Base-by-base conservation (phyloP, 2,113 vertebrate genomes). In the Sigmodon hispidus region DNA sequence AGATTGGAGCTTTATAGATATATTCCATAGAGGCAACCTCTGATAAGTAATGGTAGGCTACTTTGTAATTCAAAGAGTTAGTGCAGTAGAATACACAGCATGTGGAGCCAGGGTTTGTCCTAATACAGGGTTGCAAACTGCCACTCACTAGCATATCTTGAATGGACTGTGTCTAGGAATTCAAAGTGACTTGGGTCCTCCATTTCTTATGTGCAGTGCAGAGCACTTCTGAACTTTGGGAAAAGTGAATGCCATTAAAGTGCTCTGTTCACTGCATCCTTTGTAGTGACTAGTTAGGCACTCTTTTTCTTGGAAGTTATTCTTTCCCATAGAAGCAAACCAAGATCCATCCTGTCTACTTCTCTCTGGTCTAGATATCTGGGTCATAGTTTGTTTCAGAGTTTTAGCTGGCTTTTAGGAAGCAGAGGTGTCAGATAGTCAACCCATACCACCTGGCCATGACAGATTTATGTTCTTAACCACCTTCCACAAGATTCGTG, bases 381-480 rank as follows among this genome's bases (percentile, higher is more conserved):
- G 65, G 12, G 76, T 91, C 50, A 81, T 15, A 88, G 52, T 52
- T 94, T 15, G n/a, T 95, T 91, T 94, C 63, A 75, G 57, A 87
- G 26, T 63, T 19, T 70, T 80, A 67, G 55, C 70, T 94, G 34
- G 17, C 36, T 93, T 40, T 24, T 88, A 86, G 59, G 22, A 86
- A 61, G 86, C 55, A 75, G 1, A 85, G 45, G 52, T 85, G 40
- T 88, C 67, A 63, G 24, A 88, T 11, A 57, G 40, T 3, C 50
- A 94, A 84, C 4, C 67, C 63, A 1, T 3, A 70, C 31, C 16
- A 34, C 16, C 22, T 43, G 26, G n/a, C 36, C 34, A 57, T 11
- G 34, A 86, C 17, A 95, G n/a, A 77, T 24, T 4, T 10, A n/a
- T 21, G 8, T 1, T 16, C n/a, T 31, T 31, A 48, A 7, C 11